A percentile compares a stretch with the other conserved stretches of the same genome.
phyloP scores from a whole-genome alignment of 1,140 invertebrate genomes.

The Oedothorax gibbosus region DNA sequence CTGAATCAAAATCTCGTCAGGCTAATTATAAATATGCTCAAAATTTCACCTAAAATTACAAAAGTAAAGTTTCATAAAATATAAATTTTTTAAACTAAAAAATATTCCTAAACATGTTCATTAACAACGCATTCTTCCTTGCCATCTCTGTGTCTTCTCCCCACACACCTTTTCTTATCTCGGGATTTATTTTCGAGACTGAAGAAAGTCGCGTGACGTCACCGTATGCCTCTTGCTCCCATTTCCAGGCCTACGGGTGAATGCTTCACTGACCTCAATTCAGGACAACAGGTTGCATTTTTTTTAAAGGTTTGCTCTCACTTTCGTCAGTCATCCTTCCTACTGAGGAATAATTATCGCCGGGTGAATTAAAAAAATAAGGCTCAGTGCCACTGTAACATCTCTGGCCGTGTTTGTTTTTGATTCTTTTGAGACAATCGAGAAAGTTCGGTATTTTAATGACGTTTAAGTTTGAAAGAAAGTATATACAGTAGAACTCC shows the following conservation, averaged over 20 bases:
- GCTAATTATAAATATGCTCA: too few species aligned
- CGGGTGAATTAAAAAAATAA: slow-evolving; percentile 12
- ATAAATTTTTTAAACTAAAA: too few species aligned
- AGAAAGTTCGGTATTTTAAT: neutral
- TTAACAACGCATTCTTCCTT: too few species aligned
- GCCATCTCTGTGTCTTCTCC: slow-evolving; percentile 4
- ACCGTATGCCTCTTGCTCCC: slow-evolving; percentile 29
- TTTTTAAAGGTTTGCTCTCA: slow-evolving; percentile 21
- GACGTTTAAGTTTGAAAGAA: too few species aligned
- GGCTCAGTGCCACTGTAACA: slow-evolving; percentile 20
- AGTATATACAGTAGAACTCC: too few species aligned
- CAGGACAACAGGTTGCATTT: slow-evolving; percentile 36
- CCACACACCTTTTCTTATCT: slow-evolving; percentile 20
- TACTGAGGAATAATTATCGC: slow-evolving; percentile 7
- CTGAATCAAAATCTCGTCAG: too few species aligned
- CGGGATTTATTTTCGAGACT: slow-evolving; percentile 29
- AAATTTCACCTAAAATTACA: too few species aligned
- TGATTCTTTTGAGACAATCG: neutral
- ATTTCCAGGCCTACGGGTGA: slow-evolving; percentile 29
- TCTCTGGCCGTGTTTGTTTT: neutral
- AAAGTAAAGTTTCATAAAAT: too few species aligned
- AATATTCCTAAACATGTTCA: too few species aligned
- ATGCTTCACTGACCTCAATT: slow-evolving; percentile 40
- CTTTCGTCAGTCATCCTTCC: slow-evolving; percentile 31
- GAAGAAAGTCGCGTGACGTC: slow-evolving; percentile 44